Percentiles rank a stretch among this genome's conserved stretches.
Conservation (phyloP, 2,888 invertebrate genomes). For the Scaptomyza reducta region DNA sequence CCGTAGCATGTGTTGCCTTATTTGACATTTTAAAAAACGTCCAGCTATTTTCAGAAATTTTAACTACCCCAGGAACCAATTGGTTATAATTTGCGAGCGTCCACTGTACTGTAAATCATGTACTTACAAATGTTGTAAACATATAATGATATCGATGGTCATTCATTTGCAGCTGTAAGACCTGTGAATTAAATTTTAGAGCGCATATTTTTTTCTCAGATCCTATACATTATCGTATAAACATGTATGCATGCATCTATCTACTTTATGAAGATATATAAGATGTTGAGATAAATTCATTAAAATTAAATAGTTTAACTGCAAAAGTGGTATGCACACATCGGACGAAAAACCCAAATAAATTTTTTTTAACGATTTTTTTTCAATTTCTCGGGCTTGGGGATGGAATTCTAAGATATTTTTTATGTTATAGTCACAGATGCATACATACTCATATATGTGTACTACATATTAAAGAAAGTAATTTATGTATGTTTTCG, state of each 20-base stretch:
- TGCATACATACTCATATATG: conserved; percentile 3
- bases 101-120: too few species aligned
- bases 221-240: not conserved
- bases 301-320: not conserved
- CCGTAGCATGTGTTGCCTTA: too few species aligned
- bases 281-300: not conserved
- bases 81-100: too few species aligned
- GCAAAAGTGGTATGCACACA: too few species aligned
- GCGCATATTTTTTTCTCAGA: not conserved
- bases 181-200: conserved; percentile 86
- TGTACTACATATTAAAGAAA: conserved; percentile 2
- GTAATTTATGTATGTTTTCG: conserved; percentile 81
- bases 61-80: too few species aligned
- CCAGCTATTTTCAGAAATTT: too few species aligned
- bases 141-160: conserved; percentile 97
- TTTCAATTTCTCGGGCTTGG: too few species aligned
- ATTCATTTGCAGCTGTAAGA: conserved; percentile 97
- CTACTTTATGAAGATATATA: not conserved
- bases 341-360: too few species aligned
- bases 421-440: conserved; percentile 1
- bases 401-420: too few species aligned
- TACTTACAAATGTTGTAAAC: conserved; percentile 96
- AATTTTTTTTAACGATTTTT: too few species aligned
- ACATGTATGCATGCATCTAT: conserved; percentile 4
- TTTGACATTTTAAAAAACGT: too few species aligned